phyloP scores from a whole-genome alignment of 2,888 invertebrate species.

The Ennomos fuscantarius region DNA sequence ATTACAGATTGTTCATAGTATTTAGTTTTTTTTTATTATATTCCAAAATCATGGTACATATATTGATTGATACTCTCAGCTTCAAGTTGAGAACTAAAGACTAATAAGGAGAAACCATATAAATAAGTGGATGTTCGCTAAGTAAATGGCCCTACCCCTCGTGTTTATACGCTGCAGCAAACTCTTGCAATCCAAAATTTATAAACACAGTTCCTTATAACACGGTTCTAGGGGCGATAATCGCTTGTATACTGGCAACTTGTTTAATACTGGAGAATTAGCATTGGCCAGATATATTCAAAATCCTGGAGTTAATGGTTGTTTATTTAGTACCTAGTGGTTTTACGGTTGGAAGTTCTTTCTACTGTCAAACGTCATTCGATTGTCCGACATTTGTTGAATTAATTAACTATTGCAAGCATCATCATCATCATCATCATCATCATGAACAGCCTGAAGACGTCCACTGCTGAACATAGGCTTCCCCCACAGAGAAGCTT shows the following conservation, averaged over 20 bases:
- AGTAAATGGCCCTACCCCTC: slow-evolving; percentile 9
- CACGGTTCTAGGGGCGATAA: slow-evolving; percentile 19
- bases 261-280: slow-evolving; percentile 25
- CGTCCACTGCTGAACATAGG: too few relatives aligned
- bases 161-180: slow-evolving; percentile 22
- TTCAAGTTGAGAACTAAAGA: neutral
- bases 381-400: neutral
- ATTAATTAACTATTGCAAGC: too few relatives aligned
- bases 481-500: too few relatives aligned
- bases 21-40: too few relatives aligned
- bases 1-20: too few relatives aligned
- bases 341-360: slow-evolving; percentile 6
- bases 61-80: neutral
- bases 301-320: slow-evolving; percentile 21
- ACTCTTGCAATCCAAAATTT: slow-evolving; percentile 27
- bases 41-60: too few relatives aligned
- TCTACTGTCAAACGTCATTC: neutral
- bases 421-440: too few relatives aligned
- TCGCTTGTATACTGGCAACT: slow-evolving; percentile 12
- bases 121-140: too few relatives aligned
- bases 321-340: slow-evolving; percentile 23
- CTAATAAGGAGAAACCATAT: too few relatives aligned
- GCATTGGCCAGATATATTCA: slow-evolving; percentile 19
- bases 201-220: slow-evolving; percentile 25
- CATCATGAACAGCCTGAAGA: too few relatives aligned